Conservation (phyloP, 2,113 vertebrate species). For the Urocitellus parryii region DNA sequence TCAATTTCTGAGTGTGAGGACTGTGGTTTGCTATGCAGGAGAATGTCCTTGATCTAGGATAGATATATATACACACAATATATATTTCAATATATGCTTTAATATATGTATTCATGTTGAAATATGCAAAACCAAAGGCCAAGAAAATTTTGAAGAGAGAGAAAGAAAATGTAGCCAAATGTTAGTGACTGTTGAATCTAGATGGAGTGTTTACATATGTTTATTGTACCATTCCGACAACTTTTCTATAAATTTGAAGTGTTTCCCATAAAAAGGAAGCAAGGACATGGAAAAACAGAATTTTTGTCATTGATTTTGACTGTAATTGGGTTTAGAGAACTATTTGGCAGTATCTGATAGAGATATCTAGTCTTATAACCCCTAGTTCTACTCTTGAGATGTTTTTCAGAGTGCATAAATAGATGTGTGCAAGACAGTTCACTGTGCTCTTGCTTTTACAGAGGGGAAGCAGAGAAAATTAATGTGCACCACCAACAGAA, state of each 20-base stretch:
- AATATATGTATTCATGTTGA: background rate
- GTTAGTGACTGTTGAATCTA: background rate
- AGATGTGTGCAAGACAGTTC: background rate
- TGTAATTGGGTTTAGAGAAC: background rate
- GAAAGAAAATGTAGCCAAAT: constrained; percentile 20
- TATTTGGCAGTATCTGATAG: constrained; percentile 7
- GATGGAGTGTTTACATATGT: background rate
- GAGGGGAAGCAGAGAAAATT: background rate
- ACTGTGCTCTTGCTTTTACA: background rate
- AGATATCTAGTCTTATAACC: background rate
- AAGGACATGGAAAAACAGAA: background rate
- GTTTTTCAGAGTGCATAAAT: background rate
- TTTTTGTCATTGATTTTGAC: background rate
- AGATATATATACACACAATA: background rate
- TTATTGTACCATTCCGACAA: constrained; percentile 15
- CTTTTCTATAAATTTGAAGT: constrained; percentile 8
- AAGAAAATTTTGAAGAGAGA: constrained; percentile 38
- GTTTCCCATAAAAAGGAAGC: background rate
- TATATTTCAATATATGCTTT: background rate
- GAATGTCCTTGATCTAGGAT: background rate
- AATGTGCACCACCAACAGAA: background rate
- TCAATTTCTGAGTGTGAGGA: background rate
- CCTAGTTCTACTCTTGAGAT: background rate
- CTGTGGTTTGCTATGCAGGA: background rate
- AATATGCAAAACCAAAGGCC: background rate